Evolutionary conservation across 2,113 vertebrate species (phyloP).

Genomic region (Vireo altiloquus): DNA sequence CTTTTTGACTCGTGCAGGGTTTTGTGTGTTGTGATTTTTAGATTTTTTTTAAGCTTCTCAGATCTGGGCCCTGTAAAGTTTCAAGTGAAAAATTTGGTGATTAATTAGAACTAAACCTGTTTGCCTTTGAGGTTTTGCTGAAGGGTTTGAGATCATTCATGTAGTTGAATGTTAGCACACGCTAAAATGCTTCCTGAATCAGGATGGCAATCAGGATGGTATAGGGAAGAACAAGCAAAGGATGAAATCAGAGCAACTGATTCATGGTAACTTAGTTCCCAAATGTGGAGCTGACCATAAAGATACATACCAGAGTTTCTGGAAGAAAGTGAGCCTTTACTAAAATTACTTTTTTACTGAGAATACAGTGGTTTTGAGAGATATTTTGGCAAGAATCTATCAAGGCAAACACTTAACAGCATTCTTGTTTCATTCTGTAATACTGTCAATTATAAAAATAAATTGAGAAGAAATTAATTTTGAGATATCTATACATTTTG

Average conservation of each 20-base stretch:
- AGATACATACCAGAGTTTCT: background rate
- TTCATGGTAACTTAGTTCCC: background rate
- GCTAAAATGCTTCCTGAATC: background rate
- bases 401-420: background rate
- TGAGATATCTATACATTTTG: background rate
- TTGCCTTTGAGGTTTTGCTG: background rate
- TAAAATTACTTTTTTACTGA: background rate
- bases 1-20: fast-evolving
- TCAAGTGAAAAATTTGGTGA: background rate
- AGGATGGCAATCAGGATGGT: background rate
- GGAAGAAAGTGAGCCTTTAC: background rate
- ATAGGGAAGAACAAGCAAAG: background rate
- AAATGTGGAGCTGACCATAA: background rate
- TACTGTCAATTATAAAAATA: background rate
- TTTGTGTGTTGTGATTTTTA: background rate
- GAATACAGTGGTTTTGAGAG: fast-evolving
- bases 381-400: background rate
- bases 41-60: background rate
- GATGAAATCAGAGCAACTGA: background rate
- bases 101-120: background rate
- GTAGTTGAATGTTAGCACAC: background rate
- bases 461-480: background rate
- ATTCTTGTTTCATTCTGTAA: background rate
- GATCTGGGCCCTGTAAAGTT: background rate
- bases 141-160: background rate